Evolutionary conservation across 2,888 invertebrate genomes (phyloP), one percentile per base, ranked within the genome.

Genomic region (Agrochola circellaris): DNA sequence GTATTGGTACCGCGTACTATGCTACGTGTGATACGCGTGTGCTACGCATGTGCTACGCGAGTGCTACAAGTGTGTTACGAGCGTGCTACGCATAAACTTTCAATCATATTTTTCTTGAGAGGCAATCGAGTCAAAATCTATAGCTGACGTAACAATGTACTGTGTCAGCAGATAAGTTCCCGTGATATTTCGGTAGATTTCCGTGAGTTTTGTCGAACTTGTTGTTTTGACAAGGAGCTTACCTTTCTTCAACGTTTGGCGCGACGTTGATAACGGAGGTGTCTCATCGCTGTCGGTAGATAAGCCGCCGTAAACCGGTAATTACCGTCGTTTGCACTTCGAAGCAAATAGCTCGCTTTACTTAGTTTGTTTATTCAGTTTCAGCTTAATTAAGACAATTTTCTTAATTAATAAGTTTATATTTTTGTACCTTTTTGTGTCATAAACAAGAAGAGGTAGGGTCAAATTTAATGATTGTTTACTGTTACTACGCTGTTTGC

Each of bases 291-390:
- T 61, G 66, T 38, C 73, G 42, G 51, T 58, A 88, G 86, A 86
- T 86, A 88, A 86, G 74, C 72, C 71, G 23, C 60, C 45, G 34
- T 83, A 66, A 80, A 73, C 58, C 74, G 74, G 84, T 78, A 83
- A 88, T 88, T 83, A 78, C 77, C 74, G 51, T 76, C 74, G 69
- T 83, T 88, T 80, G 62, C 72, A 83, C 79, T 78, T 72, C 58
- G 30, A 71, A 45, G 65, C 56, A 66, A 83, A 82, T 58, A 69
- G 11, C 69, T 70, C 15, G 26, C 56, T 83, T 75, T 76, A 67
- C 65, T 75, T 61, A 77, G 34, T 77, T 79, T 69, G 67, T 70
- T 62, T 76, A 72, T 69, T 65, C 26, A 45, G 23, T 72, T 68
- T 68, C 30, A 75, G 54, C 67, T 34, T 81, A 71, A 81, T 81